Conservation (phyloP, 2,797 vertebrate genomes). For the Cirrhinus mrigala region DNA sequence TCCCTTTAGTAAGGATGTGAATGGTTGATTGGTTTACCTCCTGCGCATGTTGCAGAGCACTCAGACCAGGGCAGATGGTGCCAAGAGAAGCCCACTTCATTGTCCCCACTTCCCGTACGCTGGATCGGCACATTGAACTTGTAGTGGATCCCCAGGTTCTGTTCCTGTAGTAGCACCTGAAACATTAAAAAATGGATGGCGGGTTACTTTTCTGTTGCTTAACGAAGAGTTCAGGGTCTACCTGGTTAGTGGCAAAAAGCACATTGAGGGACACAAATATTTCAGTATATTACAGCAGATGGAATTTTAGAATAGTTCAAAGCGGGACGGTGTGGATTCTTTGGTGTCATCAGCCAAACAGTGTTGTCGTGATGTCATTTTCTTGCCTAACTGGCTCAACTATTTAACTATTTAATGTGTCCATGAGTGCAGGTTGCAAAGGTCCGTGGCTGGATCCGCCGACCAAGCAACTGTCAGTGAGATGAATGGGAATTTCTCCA, state of each 20-base stretch:
- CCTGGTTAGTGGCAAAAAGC: neutral
- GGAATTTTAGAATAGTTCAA: neutral
- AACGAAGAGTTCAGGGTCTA: neutral
- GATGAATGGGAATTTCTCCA: conserved; percentile 21
- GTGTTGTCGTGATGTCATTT: neutral
- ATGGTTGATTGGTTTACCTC: conserved; percentile 80
- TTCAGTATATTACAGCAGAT: neutral
- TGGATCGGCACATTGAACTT: conserved; percentile 97
- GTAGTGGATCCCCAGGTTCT: conserved; percentile 95
- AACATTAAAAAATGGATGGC: conserved; percentile 45
- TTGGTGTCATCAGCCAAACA: neutral
- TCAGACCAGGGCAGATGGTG: conserved; percentile 95
- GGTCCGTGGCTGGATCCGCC: neutral
- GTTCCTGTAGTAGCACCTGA: conserved; percentile 97
- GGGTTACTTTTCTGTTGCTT: neutral
- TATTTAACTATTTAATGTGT: neutral
- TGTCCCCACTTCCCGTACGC: conserved; percentile 94
- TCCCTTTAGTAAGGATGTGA: neutral
- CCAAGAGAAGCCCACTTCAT: conserved; percentile 96
- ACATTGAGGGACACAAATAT: neutral
- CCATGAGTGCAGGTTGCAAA: neutral
- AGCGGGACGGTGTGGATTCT: neutral
- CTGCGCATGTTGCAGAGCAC: conserved; percentile 94
- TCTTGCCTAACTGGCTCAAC: neutral
- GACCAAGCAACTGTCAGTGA: conserved; percentile 9